phyloP scores from a whole-genome alignment of 2,888 invertebrate species.

The Philopedon plagiatum region DNA sequence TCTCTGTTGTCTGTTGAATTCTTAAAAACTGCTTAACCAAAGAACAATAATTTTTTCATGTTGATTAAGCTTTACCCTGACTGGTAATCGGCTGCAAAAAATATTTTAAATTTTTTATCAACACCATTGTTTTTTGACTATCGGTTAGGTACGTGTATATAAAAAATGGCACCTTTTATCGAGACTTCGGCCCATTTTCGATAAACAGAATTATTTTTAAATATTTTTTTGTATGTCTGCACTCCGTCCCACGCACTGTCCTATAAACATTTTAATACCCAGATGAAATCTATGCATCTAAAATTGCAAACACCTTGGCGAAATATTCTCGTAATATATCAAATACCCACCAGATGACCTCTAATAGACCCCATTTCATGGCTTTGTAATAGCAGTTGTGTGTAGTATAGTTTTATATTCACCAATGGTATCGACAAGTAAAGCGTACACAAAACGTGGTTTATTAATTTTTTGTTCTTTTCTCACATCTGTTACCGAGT shows the following conservation, averaged over 20 bases:
- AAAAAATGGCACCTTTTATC: too few species aligned
- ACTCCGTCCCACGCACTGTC: not conserved
- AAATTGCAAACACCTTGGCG: slow-evolving; percentile 11
- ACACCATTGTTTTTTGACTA: too few species aligned
- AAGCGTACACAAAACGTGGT: slow-evolving; percentile 25
- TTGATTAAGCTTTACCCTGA: too few species aligned
- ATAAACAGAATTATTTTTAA: too few species aligned
- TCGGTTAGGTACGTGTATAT: too few species aligned
- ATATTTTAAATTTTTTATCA: too few species aligned
- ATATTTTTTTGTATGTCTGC: too few species aligned
- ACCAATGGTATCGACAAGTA: slow-evolving; percentile 36
- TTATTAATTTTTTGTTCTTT: slow-evolving; percentile 40
- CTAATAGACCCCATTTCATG: slow-evolving; percentile 33
- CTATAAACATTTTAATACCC: not conserved
- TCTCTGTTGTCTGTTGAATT: too few species aligned
- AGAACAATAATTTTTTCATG: too few species aligned
- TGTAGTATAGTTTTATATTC: slow-evolving; percentile 10
- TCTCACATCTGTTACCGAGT: slow-evolving; percentile 40
- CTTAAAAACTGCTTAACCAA: too few species aligned
- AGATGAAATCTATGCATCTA: not conserved
- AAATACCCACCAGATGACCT: slow-evolving; percentile 36
- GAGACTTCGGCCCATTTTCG: too few species aligned
- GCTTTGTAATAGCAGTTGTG: slow-evolving; percentile 28
- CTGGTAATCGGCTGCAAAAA: too few species aligned
- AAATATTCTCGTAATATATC: slow-evolving; percentile 2